These are phyloP conservation scores for Sphyrna mokarran DNA, from an alignment of 2,113 vertebrate genomes.

Conservation along the genomic window DNA sequence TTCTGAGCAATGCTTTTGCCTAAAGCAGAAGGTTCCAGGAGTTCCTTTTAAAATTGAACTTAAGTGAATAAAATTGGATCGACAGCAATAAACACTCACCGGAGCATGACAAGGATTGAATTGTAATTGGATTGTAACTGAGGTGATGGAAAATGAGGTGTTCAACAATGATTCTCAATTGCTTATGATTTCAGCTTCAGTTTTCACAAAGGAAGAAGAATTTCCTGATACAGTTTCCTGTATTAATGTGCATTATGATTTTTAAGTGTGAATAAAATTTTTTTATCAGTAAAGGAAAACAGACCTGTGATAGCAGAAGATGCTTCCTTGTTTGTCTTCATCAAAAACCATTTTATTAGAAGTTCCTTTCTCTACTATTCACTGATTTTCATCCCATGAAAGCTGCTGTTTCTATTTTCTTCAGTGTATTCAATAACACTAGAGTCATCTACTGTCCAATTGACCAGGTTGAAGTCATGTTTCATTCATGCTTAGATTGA, in stretches of 20 bases:
- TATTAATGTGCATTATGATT: neutral
- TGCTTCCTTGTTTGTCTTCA: neutral
- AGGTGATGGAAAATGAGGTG: neutral
- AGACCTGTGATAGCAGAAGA: neutral
- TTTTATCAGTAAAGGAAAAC: neutral
- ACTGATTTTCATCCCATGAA: neutral
- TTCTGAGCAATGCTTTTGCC: neutral
- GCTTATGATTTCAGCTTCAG: neutral
- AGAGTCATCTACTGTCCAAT: too few relatives aligned
- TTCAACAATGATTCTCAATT: slow-evolving; percentile 30
- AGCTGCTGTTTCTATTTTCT: neutral
- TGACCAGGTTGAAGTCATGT: too few relatives aligned
- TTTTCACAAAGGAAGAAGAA: neutral
- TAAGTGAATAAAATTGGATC: neutral
- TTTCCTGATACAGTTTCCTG: neutral
- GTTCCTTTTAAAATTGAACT: neutral
- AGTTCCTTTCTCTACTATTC: neutral
- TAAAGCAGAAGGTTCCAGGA: neutral
- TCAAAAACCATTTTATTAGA: neutral
- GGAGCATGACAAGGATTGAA: neutral
- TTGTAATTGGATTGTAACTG: slow-evolving; percentile 4
- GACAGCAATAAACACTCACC: neutral
- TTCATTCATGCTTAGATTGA: neutral
- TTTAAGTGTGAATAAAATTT: neutral
- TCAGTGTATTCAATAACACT: neutral